Conservation (phyloP, 2,113 vertebrate species). For the Xiphophorus maculatus region DNA sequence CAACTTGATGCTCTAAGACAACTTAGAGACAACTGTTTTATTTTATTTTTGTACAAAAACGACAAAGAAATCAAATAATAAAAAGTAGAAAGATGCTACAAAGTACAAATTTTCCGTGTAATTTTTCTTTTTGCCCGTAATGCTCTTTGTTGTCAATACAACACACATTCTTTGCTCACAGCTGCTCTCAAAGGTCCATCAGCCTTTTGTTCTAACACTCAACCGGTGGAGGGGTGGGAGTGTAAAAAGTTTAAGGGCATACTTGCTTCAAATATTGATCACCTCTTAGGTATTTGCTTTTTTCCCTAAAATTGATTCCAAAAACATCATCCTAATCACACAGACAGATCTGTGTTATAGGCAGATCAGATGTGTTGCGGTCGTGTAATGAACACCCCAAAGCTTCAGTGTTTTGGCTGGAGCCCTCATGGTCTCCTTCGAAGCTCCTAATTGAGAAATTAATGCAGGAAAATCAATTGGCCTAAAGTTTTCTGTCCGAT, state of each 20-base stretch:
- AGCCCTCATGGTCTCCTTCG: conserved; percentile 59
- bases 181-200: conserved; percentile 52
- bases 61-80: conserved; percentile 7
- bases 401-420: conserved; percentile 57
- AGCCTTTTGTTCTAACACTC: conserved; percentile 57
- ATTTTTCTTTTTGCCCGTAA: conserved; percentile 50
- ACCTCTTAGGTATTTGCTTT: conserved; percentile 62
- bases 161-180: conserved; percentile 41
- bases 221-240: conserved; percentile 50
- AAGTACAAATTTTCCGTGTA: conserved; percentile 24
- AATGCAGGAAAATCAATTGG: conserved; percentile 81
- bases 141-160: conserved; percentile 52
- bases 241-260: conserved; percentile 59
- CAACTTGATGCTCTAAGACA: not conserved
- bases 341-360: conserved; percentile 49
- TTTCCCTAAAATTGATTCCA: conserved; percentile 63
- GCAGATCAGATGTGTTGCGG: conserved; percentile 47
- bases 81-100: conserved; percentile 19
- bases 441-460: conserved; percentile 79
- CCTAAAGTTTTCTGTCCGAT: conserved; percentile 75
- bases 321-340: conserved; percentile 60
- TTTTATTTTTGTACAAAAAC: not conserved
- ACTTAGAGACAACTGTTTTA: conserved; percentile 5
- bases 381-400: conserved; percentile 38
- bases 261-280: conserved; percentile 67